Evolutionary conservation across 2,888 invertebrate genomes (phyloP).

Genomic region (Drosophila longiperda): DNA sequence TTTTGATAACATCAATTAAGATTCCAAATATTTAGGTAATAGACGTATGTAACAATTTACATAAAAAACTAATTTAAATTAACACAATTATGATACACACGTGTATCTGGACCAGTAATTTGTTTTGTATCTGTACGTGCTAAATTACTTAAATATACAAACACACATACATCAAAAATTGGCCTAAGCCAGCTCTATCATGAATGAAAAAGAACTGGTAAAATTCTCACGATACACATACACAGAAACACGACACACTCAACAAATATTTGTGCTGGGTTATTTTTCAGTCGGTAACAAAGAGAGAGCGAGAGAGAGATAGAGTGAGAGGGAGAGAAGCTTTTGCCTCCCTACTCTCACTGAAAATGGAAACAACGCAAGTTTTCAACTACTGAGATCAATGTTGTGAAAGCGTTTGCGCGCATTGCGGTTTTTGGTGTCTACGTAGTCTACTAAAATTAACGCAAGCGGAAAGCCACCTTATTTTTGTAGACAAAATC

Average conservation of each 20-base stretch:
- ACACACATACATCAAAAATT: conserved; percentile 12
- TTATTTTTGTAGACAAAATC: conserved; percentile 26
- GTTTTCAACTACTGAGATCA: conserved; percentile 46
- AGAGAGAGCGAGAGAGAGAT: conserved; percentile 10
- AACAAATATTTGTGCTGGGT: conserved; percentile 24
- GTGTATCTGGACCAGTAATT: conserved; percentile 3
- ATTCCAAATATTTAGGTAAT: neutral
- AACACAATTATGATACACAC: conserved; percentile 11
- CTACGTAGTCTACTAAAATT: conserved; percentile 34
- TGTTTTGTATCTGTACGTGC: conserved; percentile 6
- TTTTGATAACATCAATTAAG: conserved; percentile 4
- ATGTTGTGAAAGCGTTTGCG: conserved; percentile 61
- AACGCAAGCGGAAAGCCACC: conserved; percentile 44
- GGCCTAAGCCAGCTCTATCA: conserved; percentile 30
- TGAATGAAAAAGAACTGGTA: conserved; percentile 62
- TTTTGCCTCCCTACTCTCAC: conserved; percentile 47
- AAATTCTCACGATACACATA: conserved; percentile 36
- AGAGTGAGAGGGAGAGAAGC: conserved; percentile 26
- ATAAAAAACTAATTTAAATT: neutral
- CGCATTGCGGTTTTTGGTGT: conserved; percentile 45
- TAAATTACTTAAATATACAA: conserved; percentile 1
- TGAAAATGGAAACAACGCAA: conserved; percentile 50
- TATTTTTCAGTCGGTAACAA: conserved; percentile 24
- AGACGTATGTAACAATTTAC: conserved; percentile 1
- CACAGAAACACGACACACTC: neutral